These are phyloP conservation scores for Coptodon rendalli DNA, from an alignment of 2,113 vertebrate genomes.

Conservation along the genomic window DNA sequence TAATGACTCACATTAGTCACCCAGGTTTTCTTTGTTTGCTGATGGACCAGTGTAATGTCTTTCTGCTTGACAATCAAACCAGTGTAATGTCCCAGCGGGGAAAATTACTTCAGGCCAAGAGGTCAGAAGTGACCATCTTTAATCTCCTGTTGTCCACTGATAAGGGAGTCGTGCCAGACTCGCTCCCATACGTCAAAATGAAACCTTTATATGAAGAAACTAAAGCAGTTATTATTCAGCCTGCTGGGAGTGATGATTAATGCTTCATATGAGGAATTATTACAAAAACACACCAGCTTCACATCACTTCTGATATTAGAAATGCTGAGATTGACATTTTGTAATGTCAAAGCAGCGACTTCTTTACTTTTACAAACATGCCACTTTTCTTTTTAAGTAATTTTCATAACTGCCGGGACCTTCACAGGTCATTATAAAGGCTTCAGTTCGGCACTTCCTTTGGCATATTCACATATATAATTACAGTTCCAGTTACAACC, in stretches of 20 bases:
- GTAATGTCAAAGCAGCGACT: background rate
- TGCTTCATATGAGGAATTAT: background rate
- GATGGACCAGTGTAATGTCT: background rate
- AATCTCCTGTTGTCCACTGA: background rate
- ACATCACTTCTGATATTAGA: background rate
- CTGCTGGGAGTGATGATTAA: background rate
- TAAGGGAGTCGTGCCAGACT: background rate
- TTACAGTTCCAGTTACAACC: background rate
- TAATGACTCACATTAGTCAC: constrained; percentile 50
- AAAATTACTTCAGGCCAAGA: constrained; percentile 4
- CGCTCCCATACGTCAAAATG: background rate
- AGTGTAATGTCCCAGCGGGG: background rate
- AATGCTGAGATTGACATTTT: background rate
- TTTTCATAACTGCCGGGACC: background rate
- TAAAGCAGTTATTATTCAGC: background rate
- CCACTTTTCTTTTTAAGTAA: background rate
- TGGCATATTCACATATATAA: background rate
- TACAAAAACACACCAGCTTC: background rate
- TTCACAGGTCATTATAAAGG: background rate
- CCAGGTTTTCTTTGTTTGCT: background rate
- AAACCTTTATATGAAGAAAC: background rate
- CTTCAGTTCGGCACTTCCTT: background rate
- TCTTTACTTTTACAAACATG: background rate
- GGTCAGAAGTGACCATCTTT: constrained; percentile 15
- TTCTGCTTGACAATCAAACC: constrained; percentile 8